These are phyloP conservation scores for Aurelia aurita DNA, from an alignment of 30 jellyfish, hydroid and myxozoan species.

Conservation along the genomic window DNA sequence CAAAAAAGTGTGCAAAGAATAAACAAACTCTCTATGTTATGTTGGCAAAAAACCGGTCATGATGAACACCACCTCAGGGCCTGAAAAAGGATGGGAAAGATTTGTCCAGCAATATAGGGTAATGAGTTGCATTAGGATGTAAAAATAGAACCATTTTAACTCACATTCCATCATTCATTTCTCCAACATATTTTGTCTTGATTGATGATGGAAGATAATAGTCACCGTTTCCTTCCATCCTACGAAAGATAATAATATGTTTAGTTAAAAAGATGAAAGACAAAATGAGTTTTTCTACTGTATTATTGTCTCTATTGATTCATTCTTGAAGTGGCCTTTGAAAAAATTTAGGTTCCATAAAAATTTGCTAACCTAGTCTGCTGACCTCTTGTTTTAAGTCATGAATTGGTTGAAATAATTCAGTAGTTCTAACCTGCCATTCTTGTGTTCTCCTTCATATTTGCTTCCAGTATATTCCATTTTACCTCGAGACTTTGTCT, in stretches of 20 bases:
- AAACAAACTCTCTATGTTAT: too few species aligned
- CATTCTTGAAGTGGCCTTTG: neutral
- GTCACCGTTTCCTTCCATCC: slow-evolving; percentile 90
- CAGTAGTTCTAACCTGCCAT: slow-evolving; percentile 64
- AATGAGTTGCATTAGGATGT: neutral
- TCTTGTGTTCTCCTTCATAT: slow-evolving; percentile 66
- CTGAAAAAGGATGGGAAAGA: neutral
- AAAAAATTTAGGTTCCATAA: neutral
- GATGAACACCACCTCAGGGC: too few species aligned
- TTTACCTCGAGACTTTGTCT: neutral
- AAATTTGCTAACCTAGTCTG: neutral
- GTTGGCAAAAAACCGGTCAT: too few species aligned
- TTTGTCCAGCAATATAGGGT: neutral
- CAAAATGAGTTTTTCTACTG: too few species aligned
- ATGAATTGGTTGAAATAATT: too few species aligned
- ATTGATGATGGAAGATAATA: slow-evolving; percentile 80
- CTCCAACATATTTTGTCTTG: slow-evolving; percentile 89
- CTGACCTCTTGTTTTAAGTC: neutral
- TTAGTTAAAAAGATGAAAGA: neutral
- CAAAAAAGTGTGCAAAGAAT: too few species aligned
- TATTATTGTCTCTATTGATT: too few species aligned
- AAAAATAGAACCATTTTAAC: neutral
- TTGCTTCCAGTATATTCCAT: slow-evolving; percentile 85
- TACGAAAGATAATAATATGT: slow-evolving; percentile 1
- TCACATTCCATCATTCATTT: slow-evolving; percentile 91